Conservation (phyloP, 2,113 vertebrate species). For the Pangasianodon gigas region DNA sequence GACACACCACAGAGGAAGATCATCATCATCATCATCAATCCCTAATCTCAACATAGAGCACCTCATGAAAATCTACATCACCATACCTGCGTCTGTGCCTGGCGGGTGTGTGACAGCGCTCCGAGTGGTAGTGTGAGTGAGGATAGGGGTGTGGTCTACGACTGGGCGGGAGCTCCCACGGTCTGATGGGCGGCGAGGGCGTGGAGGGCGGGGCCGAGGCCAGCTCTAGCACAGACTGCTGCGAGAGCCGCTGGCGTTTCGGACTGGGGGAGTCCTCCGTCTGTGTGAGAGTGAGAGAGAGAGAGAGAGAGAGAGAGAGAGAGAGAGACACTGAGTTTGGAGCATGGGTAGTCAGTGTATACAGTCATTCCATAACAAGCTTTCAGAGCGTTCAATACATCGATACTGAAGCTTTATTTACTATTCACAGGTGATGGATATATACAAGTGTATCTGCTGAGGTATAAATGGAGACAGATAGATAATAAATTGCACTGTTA, state of each 20-base stretch:
- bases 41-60: not conserved
- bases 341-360: not conserved
- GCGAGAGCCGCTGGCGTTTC: conserved; percentile 92
- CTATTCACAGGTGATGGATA: not conserved
- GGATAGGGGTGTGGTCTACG: conserved; percentile 86
- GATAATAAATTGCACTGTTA: not conserved
- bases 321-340: not conserved
- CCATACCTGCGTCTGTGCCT: conserved; percentile 91
- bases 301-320: conserved; percentile 21
- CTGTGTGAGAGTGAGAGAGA: conserved; percentile 63
- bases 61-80: not conserved
- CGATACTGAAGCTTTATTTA: not conserved
- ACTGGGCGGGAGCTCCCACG: conserved; percentile 94
- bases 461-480: not conserved
- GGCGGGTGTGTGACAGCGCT: conserved; percentile 90
- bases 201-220: conserved; percentile 85
- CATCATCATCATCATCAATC: not conserved
- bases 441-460: not conserved
- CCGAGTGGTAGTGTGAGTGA: conserved; percentile 89
- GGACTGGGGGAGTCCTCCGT: conserved; percentile 95
- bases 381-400: not conserved
- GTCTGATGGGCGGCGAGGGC: conserved; percentile 93
- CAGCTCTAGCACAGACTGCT: conserved; percentile 89
- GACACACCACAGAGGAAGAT: not conserved
- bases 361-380: not conserved